Conservation (phyloP, 2,797 vertebrate genomes). For the Salarias fasciatus region DNA sequence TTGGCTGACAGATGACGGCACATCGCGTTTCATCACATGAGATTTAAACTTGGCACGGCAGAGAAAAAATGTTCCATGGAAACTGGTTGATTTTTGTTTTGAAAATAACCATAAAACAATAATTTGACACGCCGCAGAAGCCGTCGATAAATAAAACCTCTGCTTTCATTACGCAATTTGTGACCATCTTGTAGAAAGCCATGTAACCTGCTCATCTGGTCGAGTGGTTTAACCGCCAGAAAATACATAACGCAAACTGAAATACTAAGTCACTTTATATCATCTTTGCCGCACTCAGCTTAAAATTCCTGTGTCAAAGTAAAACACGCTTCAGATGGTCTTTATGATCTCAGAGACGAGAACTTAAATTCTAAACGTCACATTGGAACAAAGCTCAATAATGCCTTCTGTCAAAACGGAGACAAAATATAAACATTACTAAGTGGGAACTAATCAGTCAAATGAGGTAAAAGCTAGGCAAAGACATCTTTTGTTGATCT, state of each 20-base stretch:
- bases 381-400: slow-evolving; percentile 10
- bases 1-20: slow-evolving; percentile 42
- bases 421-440: slow-evolving; percentile 8
- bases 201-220: slow-evolving; percentile 25
- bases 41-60: neutral
- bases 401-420: slow-evolving; percentile 6
- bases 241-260: slow-evolving; percentile 39
- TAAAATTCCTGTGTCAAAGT: slow-evolving; percentile 38
- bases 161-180: slow-evolving; percentile 12
- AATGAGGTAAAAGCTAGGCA: slow-evolving; percentile 4
- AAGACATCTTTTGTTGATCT: too few relatives aligned
- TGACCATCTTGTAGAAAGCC: slow-evolving; percentile 25
- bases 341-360: slow-evolving; percentile 1
- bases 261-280: slow-evolving; percentile 45
- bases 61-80: slow-evolving; percentile 32
- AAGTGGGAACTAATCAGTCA: slow-evolving; percentile 1
- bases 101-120: slow-evolving; percentile 26
- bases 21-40: slow-evolving; percentile 7
- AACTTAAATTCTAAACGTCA: slow-evolving; percentile 23
- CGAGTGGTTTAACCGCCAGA: slow-evolving; percentile 9
- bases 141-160: neutral
- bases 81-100: slow-evolving; percentile 21
- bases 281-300: slow-evolving; percentile 39
- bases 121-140: neutral
- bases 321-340: neutral